Percentiles rank a stretch among this genome's conserved stretches.
Conservation (phyloP, 1,140 invertebrate species). For the Eciton burchellii region DNA sequence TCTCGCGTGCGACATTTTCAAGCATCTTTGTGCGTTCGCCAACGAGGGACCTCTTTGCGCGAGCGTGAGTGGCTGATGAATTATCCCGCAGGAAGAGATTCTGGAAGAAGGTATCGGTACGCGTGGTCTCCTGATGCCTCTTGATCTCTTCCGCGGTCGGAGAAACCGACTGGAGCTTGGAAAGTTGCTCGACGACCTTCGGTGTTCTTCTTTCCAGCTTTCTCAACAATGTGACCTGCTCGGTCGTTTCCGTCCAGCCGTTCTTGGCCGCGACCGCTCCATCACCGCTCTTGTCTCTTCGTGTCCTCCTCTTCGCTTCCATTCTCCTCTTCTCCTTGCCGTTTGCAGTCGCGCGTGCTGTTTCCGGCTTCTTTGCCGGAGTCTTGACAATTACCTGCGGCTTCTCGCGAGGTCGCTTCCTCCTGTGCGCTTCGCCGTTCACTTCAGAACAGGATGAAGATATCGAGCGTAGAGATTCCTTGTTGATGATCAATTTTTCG, state of each 20-base stretch:
- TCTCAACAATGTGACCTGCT: neutral
- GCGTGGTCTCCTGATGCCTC: conserved; percentile 86
- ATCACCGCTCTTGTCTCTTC: conserved; percentile 70
- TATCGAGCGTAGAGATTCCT: conserved; percentile 46
- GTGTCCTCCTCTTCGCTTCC: conserved; percentile 75
- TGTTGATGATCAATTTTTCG: conserved; percentile 44
- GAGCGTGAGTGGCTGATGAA: conserved; percentile 75
- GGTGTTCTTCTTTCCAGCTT: conserved; percentile 38
- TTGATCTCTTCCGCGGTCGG: conserved; percentile 85
- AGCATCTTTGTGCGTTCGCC: conserved; percentile 88
- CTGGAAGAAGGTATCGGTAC: conserved; percentile 89
- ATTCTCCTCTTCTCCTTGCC: conserved; percentile 70
- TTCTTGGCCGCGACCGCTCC: conserved; percentile 65
- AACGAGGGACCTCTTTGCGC: conserved; percentile 85
- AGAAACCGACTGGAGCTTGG: conserved; percentile 32
- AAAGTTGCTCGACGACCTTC: neutral
- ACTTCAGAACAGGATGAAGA: conserved; percentile 32
- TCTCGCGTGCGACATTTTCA: conserved; percentile 84
- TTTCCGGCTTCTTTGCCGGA: conserved; percentile 72
- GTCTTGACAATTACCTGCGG: conserved; percentile 71
- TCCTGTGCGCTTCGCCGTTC: conserved; percentile 49
- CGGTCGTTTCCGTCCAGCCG: conserved; percentile 42
- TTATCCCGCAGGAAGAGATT: conserved; percentile 88
- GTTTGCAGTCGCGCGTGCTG: conserved; percentile 66
- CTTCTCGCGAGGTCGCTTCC: conserved; percentile 73